A percentile compares a stretch with the other conserved stretches of the same genome.
phyloP scores from a whole-genome alignment of 2,113 vertebrate genomes.

The Capreolus pygargus region DNA sequence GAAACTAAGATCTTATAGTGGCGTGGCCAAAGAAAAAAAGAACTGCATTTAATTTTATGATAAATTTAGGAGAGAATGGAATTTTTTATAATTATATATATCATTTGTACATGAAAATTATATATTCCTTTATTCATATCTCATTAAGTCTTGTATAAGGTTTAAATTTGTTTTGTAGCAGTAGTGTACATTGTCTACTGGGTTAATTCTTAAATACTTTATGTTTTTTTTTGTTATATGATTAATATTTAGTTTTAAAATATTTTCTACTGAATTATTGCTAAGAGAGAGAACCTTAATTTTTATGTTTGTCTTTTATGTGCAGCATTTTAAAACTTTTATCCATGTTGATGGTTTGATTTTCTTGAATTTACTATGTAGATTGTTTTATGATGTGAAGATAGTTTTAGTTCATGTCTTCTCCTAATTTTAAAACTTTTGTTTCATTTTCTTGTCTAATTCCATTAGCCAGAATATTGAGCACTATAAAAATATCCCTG shows the following conservation, averaged over 20 bases:
- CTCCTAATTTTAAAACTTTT: not conserved
- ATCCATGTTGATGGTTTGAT: not conserved
- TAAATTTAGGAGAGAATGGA: not conserved
- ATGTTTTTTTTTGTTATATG: not conserved
- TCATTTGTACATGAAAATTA: not conserved
- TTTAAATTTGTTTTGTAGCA: not conserved
- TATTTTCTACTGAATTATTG: not conserved
- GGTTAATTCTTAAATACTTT: not conserved
- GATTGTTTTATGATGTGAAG: not conserved
- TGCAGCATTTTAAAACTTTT: not conserved
- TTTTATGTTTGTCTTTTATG: not conserved
- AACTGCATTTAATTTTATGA: not conserved
- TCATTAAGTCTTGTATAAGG: not conserved
- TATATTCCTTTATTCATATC: not conserved
- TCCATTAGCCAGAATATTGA: not conserved
- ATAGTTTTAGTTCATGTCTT: slow-evolving; percentile 1
- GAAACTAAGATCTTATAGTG: not conserved
- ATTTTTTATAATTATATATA: not conserved
- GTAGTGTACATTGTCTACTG: not conserved
- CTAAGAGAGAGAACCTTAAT: not conserved
- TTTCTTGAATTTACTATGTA: not conserved
- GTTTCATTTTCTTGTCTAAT: not conserved
- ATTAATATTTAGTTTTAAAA: slow-evolving; percentile 9
- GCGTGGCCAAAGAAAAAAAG: not conserved
- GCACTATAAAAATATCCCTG: not conserved